These are phyloP conservation scores for Bombycilla garrulus DNA, from an alignment of 2,113 vertebrate species.

Conservation along the genomic window DNA sequence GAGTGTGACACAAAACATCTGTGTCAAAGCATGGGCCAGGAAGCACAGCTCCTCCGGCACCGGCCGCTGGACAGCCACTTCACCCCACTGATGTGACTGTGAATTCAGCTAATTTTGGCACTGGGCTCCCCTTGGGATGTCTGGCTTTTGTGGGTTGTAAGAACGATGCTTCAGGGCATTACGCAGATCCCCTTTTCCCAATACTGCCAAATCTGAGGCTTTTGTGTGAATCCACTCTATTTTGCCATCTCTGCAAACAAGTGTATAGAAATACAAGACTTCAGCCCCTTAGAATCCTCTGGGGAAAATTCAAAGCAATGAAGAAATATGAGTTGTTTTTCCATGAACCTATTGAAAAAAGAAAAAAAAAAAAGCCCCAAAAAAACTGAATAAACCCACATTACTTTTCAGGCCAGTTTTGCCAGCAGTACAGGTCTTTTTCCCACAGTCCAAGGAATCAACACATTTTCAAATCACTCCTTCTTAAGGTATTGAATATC, in stretches of 20 bases:
- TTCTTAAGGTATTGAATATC: slow-evolving; percentile 54
- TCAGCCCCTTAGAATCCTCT: neutral
- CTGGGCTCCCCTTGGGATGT: neutral
- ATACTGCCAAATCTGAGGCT: neutral
- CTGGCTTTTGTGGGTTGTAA: neutral
- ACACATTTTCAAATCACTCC: slow-evolving; percentile 64
- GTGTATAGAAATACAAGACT: slow-evolving; percentile 19
- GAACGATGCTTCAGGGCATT: neutral
- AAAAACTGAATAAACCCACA: neutral
- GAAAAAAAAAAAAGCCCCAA: neutral
- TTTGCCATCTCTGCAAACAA: slow-evolving; percentile 13
- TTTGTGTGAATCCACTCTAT: neutral
- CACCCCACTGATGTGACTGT: neutral
- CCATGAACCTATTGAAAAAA: neutral
- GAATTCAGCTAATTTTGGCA: neutral
- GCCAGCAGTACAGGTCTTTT: slow-evolving; percentile 54
- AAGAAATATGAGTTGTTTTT: slow-evolving; percentile 60
- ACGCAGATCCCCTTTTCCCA: neutral
- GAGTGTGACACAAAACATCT: neutral
- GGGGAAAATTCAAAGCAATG: slow-evolving; percentile 55
- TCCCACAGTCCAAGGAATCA: slow-evolving; percentile 68
- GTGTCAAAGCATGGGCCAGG: neutral
- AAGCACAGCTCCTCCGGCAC: neutral
- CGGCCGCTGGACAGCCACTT: accelerated
- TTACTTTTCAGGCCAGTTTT: slow-evolving; percentile 31